Conservation (phyloP, 92 coral and sea anemone genomes). For the Palythoa grandis region DNA sequence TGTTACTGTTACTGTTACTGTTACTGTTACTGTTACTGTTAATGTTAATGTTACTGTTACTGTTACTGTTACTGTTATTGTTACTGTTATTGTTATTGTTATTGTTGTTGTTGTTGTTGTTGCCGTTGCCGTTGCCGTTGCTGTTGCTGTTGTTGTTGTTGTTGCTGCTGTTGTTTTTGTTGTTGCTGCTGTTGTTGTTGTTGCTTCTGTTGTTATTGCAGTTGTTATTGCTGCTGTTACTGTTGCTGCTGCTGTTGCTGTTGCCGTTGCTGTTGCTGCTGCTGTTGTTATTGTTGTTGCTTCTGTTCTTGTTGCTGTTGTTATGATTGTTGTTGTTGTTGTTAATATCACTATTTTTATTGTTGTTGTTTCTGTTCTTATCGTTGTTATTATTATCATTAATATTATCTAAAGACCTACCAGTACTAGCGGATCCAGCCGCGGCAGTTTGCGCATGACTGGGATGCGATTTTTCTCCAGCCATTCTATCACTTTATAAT, state of each 20-base stretch:
- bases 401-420: slow-evolving; percentile 34
- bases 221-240: not conserved
- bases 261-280: not conserved
- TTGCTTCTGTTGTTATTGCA: no score
- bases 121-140: not conserved
- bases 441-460: slow-evolving; percentile 73
- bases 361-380: not conserved
- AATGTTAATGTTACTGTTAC: no score
- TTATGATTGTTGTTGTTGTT: not conserved
- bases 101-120: not conserved
- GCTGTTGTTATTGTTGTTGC: not conserved
- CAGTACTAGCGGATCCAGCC: slow-evolving; percentile 81
- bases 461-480: slow-evolving; percentile 75
- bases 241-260: not conserved
- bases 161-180: not conserved
- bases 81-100: no score
- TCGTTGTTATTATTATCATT: not conserved
- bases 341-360: not conserved
- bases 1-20: no score
- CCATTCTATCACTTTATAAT: slow-evolving; percentile 82
- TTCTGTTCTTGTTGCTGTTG: not conserved
- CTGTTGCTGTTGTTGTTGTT: not conserved
- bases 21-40: not conserved
- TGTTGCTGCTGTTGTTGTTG: not conserved
- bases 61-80: no score